These are phyloP conservation scores for Plecotus auritus DNA, from an alignment of 2,113 vertebrate species.

Conservation along the genomic window DNA sequence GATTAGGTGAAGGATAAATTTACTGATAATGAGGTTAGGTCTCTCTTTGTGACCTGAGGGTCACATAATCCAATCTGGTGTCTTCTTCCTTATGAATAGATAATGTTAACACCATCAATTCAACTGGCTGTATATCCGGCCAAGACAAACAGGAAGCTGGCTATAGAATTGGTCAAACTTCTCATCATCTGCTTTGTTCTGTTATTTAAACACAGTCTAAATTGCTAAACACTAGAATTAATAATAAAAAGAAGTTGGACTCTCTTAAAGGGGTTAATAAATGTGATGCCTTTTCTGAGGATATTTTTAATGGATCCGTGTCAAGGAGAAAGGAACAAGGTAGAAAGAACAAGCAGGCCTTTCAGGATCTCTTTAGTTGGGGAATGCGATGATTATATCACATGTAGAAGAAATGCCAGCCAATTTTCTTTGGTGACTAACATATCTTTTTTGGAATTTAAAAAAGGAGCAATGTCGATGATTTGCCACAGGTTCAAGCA, in stretches of 20 bases:
- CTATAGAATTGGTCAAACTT: neutral
- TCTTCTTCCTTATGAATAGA: constrained; percentile 5
- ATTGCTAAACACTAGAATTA: neutral
- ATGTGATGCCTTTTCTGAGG: neutral
- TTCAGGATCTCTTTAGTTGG: neutral
- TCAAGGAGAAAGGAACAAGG: neutral
- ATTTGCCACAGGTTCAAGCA: neutral
- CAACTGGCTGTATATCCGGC: neutral
- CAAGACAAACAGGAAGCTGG: constrained; percentile 48
- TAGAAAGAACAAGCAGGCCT: neutral
- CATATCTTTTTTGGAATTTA: neutral
- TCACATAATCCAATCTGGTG: neutral
- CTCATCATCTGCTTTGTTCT: neutral
- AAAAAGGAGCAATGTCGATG: neutral
- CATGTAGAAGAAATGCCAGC: neutral
- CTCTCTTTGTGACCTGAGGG: neutral
- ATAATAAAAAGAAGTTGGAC: constrained; percentile 21
- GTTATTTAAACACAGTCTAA: constrained; percentile 26
- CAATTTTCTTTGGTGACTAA: neutral
- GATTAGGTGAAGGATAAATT: constrained; percentile 12
- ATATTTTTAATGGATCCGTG: neutral
- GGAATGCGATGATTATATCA: neutral
- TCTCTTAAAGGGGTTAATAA: neutral
- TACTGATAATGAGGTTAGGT: neutral
- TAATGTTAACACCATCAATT: constrained; percentile 3